Percentiles rank a stretch among this genome's conserved stretches.
Evolutionary conservation across 2,113 vertebrate genomes (phyloP).

Genomic region (Mormyrus lacerda): DNA sequence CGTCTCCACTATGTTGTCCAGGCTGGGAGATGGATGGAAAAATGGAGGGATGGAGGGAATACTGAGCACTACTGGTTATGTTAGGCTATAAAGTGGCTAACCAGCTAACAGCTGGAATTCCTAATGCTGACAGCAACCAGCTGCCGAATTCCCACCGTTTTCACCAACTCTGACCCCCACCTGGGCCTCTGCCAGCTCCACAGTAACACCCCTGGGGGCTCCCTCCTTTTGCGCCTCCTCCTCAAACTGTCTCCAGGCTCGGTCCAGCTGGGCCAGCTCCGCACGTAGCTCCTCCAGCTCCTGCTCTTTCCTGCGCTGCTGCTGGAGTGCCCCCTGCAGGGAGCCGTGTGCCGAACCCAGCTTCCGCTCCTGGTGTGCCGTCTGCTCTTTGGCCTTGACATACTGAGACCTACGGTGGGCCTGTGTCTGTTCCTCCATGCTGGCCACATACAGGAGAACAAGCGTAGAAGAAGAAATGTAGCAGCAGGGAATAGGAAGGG

Average conservation of each 20-base stretch:
- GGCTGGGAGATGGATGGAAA: neutral
- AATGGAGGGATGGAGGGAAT: neutral
- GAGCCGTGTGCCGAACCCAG: slow-evolving; percentile 50
- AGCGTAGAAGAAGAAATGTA: too few relatives aligned
- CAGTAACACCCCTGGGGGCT: slow-evolving; percentile 38
- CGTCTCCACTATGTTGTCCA: neutral
- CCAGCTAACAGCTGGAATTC: neutral
- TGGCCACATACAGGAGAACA: slow-evolving; percentile 41
- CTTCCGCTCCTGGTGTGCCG: slow-evolving; percentile 75
- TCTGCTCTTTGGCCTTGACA: slow-evolving; percentile 86
- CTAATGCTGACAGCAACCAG: neutral
- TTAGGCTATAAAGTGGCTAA: neutral
- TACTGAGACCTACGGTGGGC: slow-evolving; percentile 70
- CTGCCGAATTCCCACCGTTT: neutral
- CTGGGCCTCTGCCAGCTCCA: slow-evolving; percentile 76
- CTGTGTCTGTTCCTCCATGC: slow-evolving; percentile 67
- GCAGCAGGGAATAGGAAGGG: neutral
- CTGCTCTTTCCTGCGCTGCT: slow-evolving; percentile 57
- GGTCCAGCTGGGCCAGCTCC: slow-evolving; percentile 66
- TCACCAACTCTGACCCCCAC: slow-evolving; percentile 44
- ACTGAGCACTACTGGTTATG: neutral
- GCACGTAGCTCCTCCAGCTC: slow-evolving; percentile 60
- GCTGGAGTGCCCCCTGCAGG: slow-evolving; percentile 60
- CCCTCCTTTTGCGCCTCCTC: slow-evolving; percentile 57
- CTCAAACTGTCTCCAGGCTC: slow-evolving; percentile 65